Base-by-base conservation (phyloP, 2,888 invertebrate genomes). In the Sarcophaga carnaria region DNA sequence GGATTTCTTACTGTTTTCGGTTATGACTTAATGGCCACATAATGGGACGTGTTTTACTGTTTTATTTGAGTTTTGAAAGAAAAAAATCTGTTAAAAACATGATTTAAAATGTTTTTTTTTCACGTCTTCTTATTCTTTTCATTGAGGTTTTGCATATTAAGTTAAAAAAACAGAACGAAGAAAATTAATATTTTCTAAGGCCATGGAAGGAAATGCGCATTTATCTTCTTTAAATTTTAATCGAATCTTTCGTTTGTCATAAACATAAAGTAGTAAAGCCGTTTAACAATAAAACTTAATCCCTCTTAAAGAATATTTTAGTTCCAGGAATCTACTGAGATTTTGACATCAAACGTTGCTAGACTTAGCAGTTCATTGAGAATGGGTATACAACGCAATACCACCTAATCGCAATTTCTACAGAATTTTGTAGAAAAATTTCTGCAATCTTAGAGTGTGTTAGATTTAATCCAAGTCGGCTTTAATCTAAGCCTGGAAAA, bases 201-300 rank as follows among this genome's bases (percentile, higher is more conserved):
- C 54, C 12, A 54, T 54, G 12, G 54, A 54, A 54, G 83, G 89
- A 88, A 80, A 22, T 77, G 83, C 88, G 87, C 75, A 90, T 90
- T 89, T 90, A 90, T 91, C 89, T 89, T 80, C 49, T 80, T 80
- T 76, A 14, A 69, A 77, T 88, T 88, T 82, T 86, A 90, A 89
- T 89, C 88, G 88, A 87, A 88, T 85, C 67, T 67, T 66, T 37
- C 37, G 8, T 37, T 54, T 78, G 80, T 86, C 82, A 79, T 70
- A 64, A 63, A 54, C 80, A 80, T 25, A 5, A 27, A 11, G 49
- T 1, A 22, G n/a, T n/a, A n/a, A n/a, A 37, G 10, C 37, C 37
- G 10, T 10, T 37, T 37, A 37, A 0, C 10, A 37, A 37, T 1
- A 10, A 0, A 37, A 37, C 37, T 37, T 37, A 37, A 37, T 10